Evolutionary conservation across 2,113 vertebrate genomes (phyloP).

Genomic region (Erythrocebus patas): DNA sequence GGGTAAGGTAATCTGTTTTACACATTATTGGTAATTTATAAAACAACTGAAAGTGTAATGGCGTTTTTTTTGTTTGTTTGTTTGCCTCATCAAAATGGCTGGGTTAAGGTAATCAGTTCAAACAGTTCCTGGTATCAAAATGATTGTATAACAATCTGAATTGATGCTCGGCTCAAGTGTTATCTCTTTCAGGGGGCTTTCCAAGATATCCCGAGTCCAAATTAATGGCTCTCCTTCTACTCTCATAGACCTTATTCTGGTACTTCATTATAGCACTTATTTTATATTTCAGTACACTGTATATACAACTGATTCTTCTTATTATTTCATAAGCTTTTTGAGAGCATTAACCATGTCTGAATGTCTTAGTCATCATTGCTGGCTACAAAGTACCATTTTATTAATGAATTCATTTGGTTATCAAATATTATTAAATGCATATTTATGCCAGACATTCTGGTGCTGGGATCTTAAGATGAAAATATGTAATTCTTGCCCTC

Average conservation of each 20-base stretch:
- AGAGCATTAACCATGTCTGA: neutral
- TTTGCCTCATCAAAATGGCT: slow-evolving; percentile 39
- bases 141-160: neutral
- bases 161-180: neutral
- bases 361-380: neutral
- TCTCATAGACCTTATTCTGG: neutral
- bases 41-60: neutral
- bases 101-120: slow-evolving; percentile 21
- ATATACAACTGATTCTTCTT: neutral
- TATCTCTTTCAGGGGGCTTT: neutral
- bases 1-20: slow-evolving; percentile 30
- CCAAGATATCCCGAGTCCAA: neutral
- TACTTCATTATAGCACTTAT: neutral
- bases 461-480: neutral
- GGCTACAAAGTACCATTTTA: neutral
- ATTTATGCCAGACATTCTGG: neutral
- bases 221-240: neutral
- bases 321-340: neutral
- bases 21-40: slow-evolving; percentile 35
- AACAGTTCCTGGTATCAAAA: slow-evolving; percentile 40
- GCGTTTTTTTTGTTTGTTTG: slow-evolving; percentile 6
- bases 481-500: neutral
- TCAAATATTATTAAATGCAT: slow-evolving; percentile 7
- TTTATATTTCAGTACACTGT: neutral
- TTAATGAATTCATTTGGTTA: slow-evolving; percentile 3